Evolutionary conservation across 2,888 invertebrate species (phyloP).

Genomic region (Oligia strigilis): DNA sequence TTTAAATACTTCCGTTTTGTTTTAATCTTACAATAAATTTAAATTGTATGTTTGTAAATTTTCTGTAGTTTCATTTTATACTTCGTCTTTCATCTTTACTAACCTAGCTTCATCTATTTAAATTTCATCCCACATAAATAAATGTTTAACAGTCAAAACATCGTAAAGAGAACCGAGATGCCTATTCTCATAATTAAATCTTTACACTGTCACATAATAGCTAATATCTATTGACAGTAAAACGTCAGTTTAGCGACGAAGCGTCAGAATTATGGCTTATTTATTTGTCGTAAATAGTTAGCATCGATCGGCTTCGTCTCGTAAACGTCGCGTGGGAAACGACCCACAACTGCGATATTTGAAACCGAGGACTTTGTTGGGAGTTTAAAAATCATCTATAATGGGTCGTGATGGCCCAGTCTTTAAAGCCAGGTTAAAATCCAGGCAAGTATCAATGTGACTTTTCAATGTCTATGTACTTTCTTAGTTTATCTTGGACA

Average conservation of each 20-base stretch:
- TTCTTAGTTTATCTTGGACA: too few relatives aligned
- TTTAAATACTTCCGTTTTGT: neutral
- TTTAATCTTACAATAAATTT: neutral
- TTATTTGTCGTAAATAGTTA: conserved; percentile 71
- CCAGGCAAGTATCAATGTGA: too few relatives aligned
- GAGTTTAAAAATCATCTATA: conserved; percentile 39
- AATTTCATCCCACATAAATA: conserved; percentile 38
- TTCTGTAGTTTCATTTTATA: neutral
- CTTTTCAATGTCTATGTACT: neutral
- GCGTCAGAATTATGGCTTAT: conserved; percentile 64
- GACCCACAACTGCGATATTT: conserved; percentile 29
- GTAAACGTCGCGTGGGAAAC: conserved; percentile 64
- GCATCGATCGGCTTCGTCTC: conserved; percentile 61
- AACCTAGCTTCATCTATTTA: neutral
- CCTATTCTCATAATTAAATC: conserved; percentile 63
- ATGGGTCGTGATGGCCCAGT: neutral
- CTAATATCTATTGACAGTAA: conserved; percentile 63
- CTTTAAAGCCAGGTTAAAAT: neutral
- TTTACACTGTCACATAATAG: conserved; percentile 60
- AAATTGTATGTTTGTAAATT: neutral
- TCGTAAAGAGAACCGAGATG: conserved; percentile 46
- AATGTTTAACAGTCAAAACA: conserved; percentile 44
- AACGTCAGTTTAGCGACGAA: conserved; percentile 61
- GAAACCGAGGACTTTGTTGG: conserved; percentile 40
- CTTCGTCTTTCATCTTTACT: neutral